phyloP scores from a whole-genome alignment of 1,140 invertebrate species.

The Sycophila sp. region DNA sequence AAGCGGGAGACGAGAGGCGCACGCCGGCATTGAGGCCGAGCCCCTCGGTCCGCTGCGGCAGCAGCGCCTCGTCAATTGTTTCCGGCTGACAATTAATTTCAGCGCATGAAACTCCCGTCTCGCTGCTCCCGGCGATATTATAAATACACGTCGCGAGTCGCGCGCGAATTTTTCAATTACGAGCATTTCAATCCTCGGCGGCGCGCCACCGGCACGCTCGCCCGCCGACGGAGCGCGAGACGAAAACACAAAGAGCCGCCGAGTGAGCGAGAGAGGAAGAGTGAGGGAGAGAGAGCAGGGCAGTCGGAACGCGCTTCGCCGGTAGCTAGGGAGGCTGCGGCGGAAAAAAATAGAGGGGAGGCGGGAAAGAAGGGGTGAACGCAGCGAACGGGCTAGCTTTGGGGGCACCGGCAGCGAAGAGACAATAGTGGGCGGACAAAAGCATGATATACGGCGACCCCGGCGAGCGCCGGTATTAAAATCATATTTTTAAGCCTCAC shows the following conservation, averaged over 20 bases:
- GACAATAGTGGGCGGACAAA: constrained; percentile 64
- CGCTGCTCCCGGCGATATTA: neutral
- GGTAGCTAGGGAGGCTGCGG: constrained; percentile 7
- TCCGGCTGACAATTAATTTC: constrained; percentile 30
- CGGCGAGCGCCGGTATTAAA: constrained; percentile 60
- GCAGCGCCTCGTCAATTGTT: constrained; percentile 7
- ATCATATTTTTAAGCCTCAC: constrained; percentile 62
- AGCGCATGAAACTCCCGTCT: constrained; percentile 1
- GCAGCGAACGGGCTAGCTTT: constrained; percentile 21
- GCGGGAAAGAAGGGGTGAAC: neutral
- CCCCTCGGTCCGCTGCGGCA: too few relatives aligned
- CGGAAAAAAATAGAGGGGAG: constrained; percentile 12
- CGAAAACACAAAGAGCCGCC: neutral
- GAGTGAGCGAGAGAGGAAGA: neutral
- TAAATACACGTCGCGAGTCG: constrained; percentile 1
- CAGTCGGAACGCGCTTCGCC: neutral
- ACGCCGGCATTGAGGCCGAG: neutral
- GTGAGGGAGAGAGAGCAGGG: neutral
- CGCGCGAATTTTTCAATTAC: constrained; percentile 47
- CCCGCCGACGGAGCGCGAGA: neutral
- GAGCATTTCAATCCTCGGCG: constrained; percentile 35
- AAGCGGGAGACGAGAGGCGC: neutral
- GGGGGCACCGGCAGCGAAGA: constrained; percentile 50
- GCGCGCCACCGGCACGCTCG: neutral
- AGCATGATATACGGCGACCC: constrained; percentile 61